Base-by-base conservation (phyloP, 1,140 invertebrate genomes). In the Lepeophtheirus salmonis region DNA sequence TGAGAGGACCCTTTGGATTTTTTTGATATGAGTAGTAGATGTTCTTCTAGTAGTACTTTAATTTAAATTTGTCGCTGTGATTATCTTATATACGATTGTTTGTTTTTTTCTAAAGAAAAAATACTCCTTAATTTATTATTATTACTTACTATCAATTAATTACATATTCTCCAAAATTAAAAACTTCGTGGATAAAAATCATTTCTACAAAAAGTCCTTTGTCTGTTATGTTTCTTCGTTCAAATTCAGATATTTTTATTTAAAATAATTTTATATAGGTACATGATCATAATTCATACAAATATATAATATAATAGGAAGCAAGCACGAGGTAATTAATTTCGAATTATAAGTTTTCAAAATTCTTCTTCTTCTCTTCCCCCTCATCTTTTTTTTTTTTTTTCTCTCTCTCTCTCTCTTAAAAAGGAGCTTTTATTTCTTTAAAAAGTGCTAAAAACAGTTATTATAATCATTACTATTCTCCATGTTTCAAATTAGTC, bases 81-180 rank as follows among this genome's bases (percentile, higher is more conserved):
- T 41, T 10, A 10, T 10, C 6, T 41, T 41, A 41, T 10, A 41
- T 41, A 41, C 6, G 6, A 41, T 41, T n/a, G 6, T 41, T 6
- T 41, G 30, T 10, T 41, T 41, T 41, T 41, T 41, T n/a, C 30
- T 41, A 10, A 41, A 41, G n/a, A 41, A 41, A n/a, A n/a, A n/a
- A n/a, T n/a, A n/a, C n/a, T n/a, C 30, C n/a, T 41, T 41, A 41
- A 41, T 41, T 41, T 41, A 41, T 41, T 41, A 41, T 41, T 41
- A 41, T 41, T 41, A 41, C n/a, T 41, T 41, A 41, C n/a, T 41
- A 41, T 41, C 30, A 41, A 6, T n/a, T n/a, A n/a, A n/a, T n/a
- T n/a, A n/a, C n/a, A n/a, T 41, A 41, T 41, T 10, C 6, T 10
- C 30, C 6, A 10, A 10, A 41, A 41, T 41, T n/a, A 41, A 41